Conservation (phyloP, 2,888 invertebrate genomes). For the Caenorhabditis imperialis region DNA sequence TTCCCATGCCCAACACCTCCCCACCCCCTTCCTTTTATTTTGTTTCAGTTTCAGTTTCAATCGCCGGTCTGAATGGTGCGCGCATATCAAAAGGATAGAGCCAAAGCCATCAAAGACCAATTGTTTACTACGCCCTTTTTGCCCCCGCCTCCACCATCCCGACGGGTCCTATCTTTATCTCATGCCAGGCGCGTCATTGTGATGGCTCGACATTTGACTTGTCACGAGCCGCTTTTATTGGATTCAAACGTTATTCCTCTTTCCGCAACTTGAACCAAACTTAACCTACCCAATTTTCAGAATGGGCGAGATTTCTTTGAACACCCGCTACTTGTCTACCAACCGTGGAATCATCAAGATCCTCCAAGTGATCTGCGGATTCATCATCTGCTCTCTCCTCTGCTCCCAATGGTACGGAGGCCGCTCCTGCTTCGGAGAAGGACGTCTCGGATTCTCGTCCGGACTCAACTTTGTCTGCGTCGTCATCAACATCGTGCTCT, state of each 20-base stretch:
- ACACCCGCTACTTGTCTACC: conserved; percentile 69
- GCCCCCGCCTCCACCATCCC: no score
- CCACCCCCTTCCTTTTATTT: no score
- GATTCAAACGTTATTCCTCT: neutral
- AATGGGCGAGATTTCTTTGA: conserved; percentile 67
- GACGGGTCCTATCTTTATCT: no score
- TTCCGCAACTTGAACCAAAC: neutral
- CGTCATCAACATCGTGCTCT: conserved; percentile 70
- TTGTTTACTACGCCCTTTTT: conserved; percentile 34
- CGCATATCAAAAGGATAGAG: conserved; percentile 15
- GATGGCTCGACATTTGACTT: conserved; percentile 21
- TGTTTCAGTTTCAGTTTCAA: neutral
- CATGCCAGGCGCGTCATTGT: no score
- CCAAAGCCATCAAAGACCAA: conserved; percentile 30
- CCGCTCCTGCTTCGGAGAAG: conserved; percentile 69
- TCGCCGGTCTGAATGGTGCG: neutral
- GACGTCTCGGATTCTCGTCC: conserved; percentile 69
- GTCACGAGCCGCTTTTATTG: neutral
- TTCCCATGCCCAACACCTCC: no score
- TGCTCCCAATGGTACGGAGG: conserved; percentile 74
- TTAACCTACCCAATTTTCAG: conserved; percentile 21
- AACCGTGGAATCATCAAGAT: conserved; percentile 73
- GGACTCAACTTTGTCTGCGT: conserved; percentile 69
- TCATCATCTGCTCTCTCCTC: conserved; percentile 74
- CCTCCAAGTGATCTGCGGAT: conserved; percentile 70